Conservation (phyloP, 2,797 vertebrate genomes). For the Varecia variegata region DNA sequence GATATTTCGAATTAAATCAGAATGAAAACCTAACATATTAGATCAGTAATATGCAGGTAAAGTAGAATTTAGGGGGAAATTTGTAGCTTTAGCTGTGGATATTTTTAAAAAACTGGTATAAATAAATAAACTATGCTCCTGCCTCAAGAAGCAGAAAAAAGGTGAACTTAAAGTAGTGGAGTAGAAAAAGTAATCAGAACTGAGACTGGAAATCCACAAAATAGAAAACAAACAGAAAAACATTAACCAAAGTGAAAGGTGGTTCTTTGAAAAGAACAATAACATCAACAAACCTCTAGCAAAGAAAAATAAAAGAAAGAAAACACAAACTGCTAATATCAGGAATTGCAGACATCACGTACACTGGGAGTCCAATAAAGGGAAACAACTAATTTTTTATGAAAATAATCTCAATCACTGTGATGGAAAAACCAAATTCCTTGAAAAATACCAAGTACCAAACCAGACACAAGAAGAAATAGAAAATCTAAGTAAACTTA, state of each 20-base stretch:
- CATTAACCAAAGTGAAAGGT: neutral
- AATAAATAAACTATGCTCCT: neutral
- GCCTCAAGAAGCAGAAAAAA: neutral
- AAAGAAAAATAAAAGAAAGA: neutral
- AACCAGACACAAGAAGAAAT: neutral
- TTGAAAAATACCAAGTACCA: neutral
- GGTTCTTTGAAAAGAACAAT: neutral
- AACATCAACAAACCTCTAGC: neutral
- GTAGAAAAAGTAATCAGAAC: neutral
- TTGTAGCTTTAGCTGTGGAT: neutral
- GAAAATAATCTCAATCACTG: neutral
- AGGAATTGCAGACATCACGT: neutral
- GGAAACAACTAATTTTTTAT: neutral
- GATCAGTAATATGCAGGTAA: neutral
- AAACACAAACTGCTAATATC: neutral
- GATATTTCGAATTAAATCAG: neutral
- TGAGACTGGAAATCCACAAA: neutral
- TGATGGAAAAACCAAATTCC: neutral
- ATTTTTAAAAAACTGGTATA: neutral
- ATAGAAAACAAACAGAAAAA: neutral
- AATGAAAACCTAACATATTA: neutral
- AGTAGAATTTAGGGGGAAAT: neutral
- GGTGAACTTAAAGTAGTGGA: neutral
- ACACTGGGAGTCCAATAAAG: neutral
- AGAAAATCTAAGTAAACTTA: neutral